These are phyloP conservation scores for Tolmerus cingulatus DNA, from an alignment of 2,888 invertebrate genomes.

Conservation along the genomic window DNA sequence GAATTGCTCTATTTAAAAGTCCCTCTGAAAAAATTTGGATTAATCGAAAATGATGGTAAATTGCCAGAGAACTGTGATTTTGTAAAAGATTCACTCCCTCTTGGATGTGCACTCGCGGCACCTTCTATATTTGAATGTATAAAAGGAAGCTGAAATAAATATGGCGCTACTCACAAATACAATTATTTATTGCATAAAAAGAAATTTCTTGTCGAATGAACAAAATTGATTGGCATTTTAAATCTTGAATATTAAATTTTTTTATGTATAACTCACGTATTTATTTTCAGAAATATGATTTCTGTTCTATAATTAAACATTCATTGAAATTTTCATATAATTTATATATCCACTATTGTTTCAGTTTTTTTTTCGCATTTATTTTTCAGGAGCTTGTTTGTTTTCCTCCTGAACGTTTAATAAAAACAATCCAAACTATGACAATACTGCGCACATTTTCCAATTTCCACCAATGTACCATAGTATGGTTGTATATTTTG, in stretches of 20 bases:
- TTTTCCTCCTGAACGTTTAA: too few relatives aligned
- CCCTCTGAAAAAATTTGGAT: background rate
- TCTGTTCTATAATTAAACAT: background rate
- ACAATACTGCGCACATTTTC: background rate
- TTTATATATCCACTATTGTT: background rate
- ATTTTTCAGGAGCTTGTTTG: background rate
- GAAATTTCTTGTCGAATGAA: background rate
- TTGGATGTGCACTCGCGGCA: background rate
- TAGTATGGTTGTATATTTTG: too few relatives aligned
- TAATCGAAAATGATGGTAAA: background rate
- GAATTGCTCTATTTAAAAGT: background rate
- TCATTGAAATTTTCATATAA: background rate
- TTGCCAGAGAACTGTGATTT: background rate
- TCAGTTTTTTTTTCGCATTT: background rate
- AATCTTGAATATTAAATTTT: background rate
- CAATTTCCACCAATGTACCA: background rate
- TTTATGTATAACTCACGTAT: background rate
- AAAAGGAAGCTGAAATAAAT: background rate
- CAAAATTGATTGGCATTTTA: background rate
- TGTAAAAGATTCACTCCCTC: background rate
- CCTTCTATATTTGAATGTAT: background rate
- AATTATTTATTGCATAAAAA: background rate
- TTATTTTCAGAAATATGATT: background rate
- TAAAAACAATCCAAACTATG: background rate
- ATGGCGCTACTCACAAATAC: background rate